These are phyloP conservation scores for Agelaius tricolor DNA, from an alignment of 2,113 vertebrate genomes.

Conservation along the genomic window DNA sequence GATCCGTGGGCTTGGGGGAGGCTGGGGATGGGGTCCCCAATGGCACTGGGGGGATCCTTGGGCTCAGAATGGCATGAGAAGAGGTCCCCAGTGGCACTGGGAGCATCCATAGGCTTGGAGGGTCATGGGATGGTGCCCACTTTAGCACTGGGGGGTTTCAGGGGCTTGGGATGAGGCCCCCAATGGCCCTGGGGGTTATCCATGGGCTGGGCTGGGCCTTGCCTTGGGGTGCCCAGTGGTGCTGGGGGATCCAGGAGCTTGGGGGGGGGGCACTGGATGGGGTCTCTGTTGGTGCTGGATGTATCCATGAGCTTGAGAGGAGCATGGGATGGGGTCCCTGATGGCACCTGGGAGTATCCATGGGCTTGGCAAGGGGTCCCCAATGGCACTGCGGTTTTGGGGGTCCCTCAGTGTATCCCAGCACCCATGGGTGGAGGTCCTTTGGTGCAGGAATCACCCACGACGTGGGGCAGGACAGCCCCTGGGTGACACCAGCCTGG, in stretches of 20 bases:
- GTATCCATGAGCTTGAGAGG: too few relatives aligned
- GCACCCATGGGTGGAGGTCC: background rate
- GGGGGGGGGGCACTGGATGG: accelerated
- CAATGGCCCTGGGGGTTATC: accelerated
- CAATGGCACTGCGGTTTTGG: background rate
- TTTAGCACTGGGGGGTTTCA: background rate
- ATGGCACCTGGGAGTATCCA: background rate
- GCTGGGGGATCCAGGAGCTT: too few relatives aligned
- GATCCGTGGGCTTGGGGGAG: too few relatives aligned
- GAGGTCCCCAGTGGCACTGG: too few relatives aligned
- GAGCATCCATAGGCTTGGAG: too few relatives aligned
- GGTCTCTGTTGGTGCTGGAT: too few relatives aligned
- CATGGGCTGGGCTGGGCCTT: background rate
- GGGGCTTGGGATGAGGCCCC: background rate
- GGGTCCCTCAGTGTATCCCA: accelerated
- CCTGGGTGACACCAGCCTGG: background rate
- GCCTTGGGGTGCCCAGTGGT: background rate
- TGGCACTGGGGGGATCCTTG: background rate
- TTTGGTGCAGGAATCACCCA: background rate
- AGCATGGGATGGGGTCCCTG: too few relatives aligned
- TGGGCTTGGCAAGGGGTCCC: background rate
- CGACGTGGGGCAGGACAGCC: accelerated
- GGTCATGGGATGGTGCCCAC: too few relatives aligned
- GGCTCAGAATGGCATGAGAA: background rate
- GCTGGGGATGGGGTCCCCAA: background rate